Base-by-base conservation (phyloP, 2,113 vertebrate genomes). In the Eidolon helvum region DNA sequence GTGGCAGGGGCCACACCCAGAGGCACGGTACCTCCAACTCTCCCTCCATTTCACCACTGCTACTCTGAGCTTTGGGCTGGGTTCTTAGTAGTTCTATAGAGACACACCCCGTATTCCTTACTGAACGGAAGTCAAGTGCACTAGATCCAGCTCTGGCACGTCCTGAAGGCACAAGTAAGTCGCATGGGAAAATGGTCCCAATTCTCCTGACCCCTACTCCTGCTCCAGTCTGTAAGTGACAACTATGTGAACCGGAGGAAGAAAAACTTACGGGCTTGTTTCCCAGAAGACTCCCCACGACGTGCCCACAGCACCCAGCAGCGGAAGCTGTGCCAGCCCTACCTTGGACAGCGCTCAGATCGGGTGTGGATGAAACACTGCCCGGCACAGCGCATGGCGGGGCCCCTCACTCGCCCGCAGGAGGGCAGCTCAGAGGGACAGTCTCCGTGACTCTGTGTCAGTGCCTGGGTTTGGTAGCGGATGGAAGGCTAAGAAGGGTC, bases 21-120 rank as follows among this genome's bases (percentile, higher is more conserved):
- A 3, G 1, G 2, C 61, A 35, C 0, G 10, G 19, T 4, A 30
- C 38, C 8, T 19, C 43, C 14, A 3, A 35, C 8, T 24, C 45
- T 33, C 7, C 26, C 10, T 87, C 16, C 30, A 4, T 3, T 16
- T n/a, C 28, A n/a, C 14, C 5, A 18, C 30, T 8, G 2, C n/a
- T 21, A 65, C 8, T n/a, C 68, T 57, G 30, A 30, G 14, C 30
- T 5, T 48, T 80, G 9, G 7, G 4, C 4, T 35, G 78, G 74
- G 43, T 63, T 7, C 12, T 19, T 66, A 24, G 53, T 11, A 77
- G 2, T 5, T 72, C 21, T 16, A 0, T 5, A 2, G 9, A 71
- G 21, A 86, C 57, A 30, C 1, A 21, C 7, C 22, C 43, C 15
- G 48, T 18, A n/a, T 4, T 0, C 43, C 7, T 57, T 38, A 43